Conservation (phyloP, 1,140 invertebrate genomes). For the Elymnias hypermnestra region DNA sequence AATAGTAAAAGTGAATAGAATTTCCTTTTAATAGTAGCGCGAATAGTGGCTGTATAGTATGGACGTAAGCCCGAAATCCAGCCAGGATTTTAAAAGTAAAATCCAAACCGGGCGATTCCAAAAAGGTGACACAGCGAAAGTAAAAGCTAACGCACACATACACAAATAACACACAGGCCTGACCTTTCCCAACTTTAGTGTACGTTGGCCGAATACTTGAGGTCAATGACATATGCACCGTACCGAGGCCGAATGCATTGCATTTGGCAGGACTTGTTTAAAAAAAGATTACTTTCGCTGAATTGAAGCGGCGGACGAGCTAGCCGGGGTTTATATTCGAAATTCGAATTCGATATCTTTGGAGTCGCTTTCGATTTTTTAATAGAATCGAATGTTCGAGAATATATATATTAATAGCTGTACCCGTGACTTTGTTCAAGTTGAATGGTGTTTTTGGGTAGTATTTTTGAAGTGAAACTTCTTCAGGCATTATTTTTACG, state of each 20-base stretch:
- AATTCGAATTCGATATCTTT: conserved; percentile 33
- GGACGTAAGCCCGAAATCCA: neutral
- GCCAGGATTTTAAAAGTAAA: conserved; percentile 27
- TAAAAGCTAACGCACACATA: conserved; percentile 57
- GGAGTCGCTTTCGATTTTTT: too few relatives aligned
- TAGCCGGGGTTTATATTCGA: conserved; percentile 31
- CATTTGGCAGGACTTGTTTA: conserved; percentile 58
- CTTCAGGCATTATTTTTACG: too few relatives aligned
- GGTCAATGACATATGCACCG: conserved; percentile 30
- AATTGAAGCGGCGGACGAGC: conserved; percentile 27
- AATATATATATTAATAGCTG: too few relatives aligned
- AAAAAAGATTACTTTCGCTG: conserved; percentile 57
- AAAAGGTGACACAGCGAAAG: conserved; percentile 49
- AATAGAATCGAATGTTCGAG: too few relatives aligned
- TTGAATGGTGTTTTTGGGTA: too few relatives aligned
- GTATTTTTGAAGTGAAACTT: too few relatives aligned
- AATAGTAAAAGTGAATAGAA: too few relatives aligned
- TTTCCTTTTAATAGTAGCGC: conserved; percentile 4
- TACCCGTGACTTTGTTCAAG: too few relatives aligned
- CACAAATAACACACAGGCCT: conserved; percentile 41
- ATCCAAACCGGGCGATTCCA: conserved; percentile 25
- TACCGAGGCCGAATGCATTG: conserved; percentile 52
- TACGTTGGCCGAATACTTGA: conserved; percentile 53
- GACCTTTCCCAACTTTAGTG: conserved; percentile 66
- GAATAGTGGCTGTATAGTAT: neutral